Conservation (phyloP, 1,140 invertebrate species). For the Ectropis grisescens region DNA sequence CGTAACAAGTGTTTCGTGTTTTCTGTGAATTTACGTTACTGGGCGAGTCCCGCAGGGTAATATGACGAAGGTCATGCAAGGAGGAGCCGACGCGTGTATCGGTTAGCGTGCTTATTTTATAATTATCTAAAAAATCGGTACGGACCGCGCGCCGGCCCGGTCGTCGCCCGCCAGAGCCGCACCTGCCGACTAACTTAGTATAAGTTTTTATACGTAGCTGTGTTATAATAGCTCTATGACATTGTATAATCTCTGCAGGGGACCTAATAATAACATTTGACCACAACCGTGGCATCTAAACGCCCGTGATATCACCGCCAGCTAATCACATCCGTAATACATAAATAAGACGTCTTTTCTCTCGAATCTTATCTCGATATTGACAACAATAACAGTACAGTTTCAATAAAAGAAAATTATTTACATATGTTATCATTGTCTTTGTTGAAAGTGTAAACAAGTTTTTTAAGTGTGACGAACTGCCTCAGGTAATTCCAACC, state of each 20-base stretch:
- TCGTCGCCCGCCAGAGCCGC: slow-evolving; percentile 25
- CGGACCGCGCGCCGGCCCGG: slow-evolving; percentile 19
- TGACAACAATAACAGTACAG: too few relatives aligned
- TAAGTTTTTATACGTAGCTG: slow-evolving; percentile 12
- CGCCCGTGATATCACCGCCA: too few relatives aligned
- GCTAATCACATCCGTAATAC: too few relatives aligned
- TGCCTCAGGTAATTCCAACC: too few relatives aligned
- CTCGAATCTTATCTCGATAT: too few relatives aligned
- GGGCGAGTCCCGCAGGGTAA: slow-evolving; percentile 13
- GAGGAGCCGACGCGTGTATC: slow-evolving; percentile 24
- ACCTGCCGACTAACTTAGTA: slow-evolving; percentile 26
- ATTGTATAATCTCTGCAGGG: not conserved
- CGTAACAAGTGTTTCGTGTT: slow-evolving; percentile 59
- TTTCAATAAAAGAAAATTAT: too few relatives aligned
- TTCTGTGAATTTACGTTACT: slow-evolving; percentile 51
- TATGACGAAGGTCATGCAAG: slow-evolving; percentile 48
- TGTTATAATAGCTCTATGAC: not conserved
- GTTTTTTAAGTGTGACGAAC: too few relatives aligned
- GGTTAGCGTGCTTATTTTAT: slow-evolving; percentile 57
- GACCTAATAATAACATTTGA: too few relatives aligned
- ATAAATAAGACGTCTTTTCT: too few relatives aligned
- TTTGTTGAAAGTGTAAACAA: too few relatives aligned
- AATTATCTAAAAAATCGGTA: slow-evolving; percentile 45
- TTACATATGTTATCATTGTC: too few relatives aligned
- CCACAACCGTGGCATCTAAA: too few relatives aligned